phyloP scores from a whole-genome alignment of 2,888 invertebrate species.

The Hypomecis punctinalis region DNA sequence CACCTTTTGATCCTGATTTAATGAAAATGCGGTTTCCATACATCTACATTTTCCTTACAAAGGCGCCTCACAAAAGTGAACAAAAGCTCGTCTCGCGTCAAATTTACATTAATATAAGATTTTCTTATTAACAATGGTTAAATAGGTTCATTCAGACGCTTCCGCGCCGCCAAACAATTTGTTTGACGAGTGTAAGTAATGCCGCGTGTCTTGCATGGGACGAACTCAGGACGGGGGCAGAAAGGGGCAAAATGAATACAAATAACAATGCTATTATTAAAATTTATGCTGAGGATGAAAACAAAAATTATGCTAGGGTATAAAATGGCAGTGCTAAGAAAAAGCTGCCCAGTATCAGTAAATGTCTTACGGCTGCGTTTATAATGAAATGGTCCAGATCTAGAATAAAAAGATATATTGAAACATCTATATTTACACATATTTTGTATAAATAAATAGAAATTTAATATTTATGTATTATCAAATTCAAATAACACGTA shows the following conservation, averaged over 20 bases:
- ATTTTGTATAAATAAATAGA: too few relatives aligned
- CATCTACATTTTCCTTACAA: slow-evolving; percentile 48
- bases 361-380: too few relatives aligned
- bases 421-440: too few relatives aligned
- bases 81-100: slow-evolving; percentile 69
- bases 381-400: too few relatives aligned
- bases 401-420: too few relatives aligned
- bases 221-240: slow-evolving; percentile 2
- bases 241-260: not conserved
- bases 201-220: slow-evolving; percentile 66
- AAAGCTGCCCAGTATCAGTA: too few relatives aligned
- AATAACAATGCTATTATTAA: too few relatives aligned
- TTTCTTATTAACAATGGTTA: slow-evolving; percentile 74
- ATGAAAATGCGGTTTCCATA: slow-evolving; percentile 44
- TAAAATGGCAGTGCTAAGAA: too few relatives aligned
- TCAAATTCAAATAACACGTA: too few relatives aligned
- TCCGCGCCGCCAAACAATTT: slow-evolving; percentile 75
- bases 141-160: slow-evolving; percentile 64
- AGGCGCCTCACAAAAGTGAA: slow-evolving; percentile 67
- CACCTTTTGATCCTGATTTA: slow-evolving; percentile 39
- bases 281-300: too few relatives aligned
- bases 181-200: slow-evolving; percentile 61
- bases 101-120: slow-evolving; percentile 82
- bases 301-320: too few relatives aligned
- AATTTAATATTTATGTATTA: too few relatives aligned